A percentile compares a stretch with the other conserved stretches of the same genome.
Conservation (phyloP, 2,888 invertebrate species). For the Drosophila bunnanda region DNA sequence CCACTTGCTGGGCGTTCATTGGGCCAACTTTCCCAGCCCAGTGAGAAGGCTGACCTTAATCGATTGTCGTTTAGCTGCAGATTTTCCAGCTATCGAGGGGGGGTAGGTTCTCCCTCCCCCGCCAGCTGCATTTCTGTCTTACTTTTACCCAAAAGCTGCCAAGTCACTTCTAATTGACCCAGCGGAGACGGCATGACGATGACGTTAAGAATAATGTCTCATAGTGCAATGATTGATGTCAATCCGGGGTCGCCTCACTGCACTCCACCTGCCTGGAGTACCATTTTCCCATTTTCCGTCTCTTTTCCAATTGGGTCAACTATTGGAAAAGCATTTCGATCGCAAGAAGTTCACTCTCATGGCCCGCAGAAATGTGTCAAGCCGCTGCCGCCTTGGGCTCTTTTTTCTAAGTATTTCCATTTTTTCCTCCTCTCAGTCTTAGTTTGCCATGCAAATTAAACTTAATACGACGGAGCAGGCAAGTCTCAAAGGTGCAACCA, state of each 20-base stretch:
- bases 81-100: slow-evolving; percentile 46
- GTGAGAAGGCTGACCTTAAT: slow-evolving; percentile 64
- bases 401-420: slow-evolving; percentile 48
- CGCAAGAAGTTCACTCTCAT: slow-evolving; percentile 50
- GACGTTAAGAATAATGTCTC: slow-evolving; percentile 58
- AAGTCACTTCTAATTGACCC: slow-evolving; percentile 77
- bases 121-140: slow-evolving; percentile 31
- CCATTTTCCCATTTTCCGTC: slow-evolving; percentile 9
- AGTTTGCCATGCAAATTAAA: slow-evolving; percentile 68
- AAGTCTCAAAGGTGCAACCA: slow-evolving; percentile 55
- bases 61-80: slow-evolving; percentile 72
- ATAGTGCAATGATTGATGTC: slow-evolving; percentile 73
- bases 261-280: not conserved
- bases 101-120: slow-evolving; percentile 20
- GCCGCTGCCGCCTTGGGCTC: slow-evolving; percentile 58
- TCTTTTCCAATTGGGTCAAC: slow-evolving; percentile 66
- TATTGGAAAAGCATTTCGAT: slow-evolving; percentile 51
- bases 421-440: slow-evolving; percentile 12
- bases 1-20: slow-evolving; percentile 45
- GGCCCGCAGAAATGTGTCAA: slow-evolving; percentile 72
- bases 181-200: slow-evolving; percentile 45
- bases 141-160: slow-evolving; percentile 72
- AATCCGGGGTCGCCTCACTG: slow-evolving; percentile 54
- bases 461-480: slow-evolving; percentile 61
- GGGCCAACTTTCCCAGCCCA: slow-evolving; percentile 38